Conservation (phyloP, 2,113 vertebrate genomes). For the Scalopus aquaticus region DNA sequence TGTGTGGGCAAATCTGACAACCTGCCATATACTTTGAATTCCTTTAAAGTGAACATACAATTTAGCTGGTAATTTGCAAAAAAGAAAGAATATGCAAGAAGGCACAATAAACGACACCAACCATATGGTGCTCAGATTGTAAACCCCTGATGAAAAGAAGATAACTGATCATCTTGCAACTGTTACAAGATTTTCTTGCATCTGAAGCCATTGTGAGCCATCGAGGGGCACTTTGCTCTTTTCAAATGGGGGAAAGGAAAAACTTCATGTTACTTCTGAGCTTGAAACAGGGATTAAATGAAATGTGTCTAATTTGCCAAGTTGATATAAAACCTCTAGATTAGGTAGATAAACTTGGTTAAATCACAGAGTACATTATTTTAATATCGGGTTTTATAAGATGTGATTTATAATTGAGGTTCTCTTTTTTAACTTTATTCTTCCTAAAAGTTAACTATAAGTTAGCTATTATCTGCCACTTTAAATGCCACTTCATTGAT, state of each 20-base stretch:
- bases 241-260: constrained; percentile 25
- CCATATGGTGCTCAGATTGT: constrained; percentile 38
- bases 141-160: constrained; percentile 54
- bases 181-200: not conserved
- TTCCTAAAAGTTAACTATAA: not conserved
- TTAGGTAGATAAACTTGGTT: not conserved
- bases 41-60: constrained; percentile 51
- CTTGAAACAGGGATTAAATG: not conserved
- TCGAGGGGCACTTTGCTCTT: not conserved
- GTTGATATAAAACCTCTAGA: not conserved
- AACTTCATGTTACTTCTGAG: not conserved
- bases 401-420: not conserved
- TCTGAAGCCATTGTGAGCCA: not conserved
- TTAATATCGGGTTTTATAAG: not conserved
- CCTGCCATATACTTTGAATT: constrained; percentile 52
- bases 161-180: constrained; percentile 54
- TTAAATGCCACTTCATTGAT: not conserved
- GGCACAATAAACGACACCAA: constrained; percentile 13
- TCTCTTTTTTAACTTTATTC: not conserved
- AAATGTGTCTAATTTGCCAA: constrained; percentile 26
- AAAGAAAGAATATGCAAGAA: constrained; percentile 23
- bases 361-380: not conserved
- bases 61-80: constrained; percentile 48
- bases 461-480: not conserved
- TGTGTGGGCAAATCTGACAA: constrained; percentile 40